These are phyloP conservation scores for Enteromius treurensis DNA, from an alignment of 2,797 vertebrate genomes.

Conservation along the genomic window DNA sequence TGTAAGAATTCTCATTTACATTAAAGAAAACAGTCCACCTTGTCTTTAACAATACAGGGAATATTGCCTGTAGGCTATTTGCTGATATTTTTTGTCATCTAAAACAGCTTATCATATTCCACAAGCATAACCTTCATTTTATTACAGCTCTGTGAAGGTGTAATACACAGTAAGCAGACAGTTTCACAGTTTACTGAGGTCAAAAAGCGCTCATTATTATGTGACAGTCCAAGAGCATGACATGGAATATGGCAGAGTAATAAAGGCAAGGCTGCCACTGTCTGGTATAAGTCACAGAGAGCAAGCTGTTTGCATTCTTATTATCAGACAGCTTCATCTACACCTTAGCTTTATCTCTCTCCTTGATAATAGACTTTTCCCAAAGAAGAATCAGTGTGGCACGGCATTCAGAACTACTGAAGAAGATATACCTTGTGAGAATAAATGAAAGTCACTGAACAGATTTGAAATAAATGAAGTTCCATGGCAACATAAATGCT, in stretches of 20 bases:
- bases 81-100: not conserved
- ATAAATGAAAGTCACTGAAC: constrained; percentile 27
- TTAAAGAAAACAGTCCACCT: not conserved
- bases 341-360: constrained; percentile 15
- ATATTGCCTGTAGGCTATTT: not conserved
- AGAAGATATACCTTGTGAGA: constrained; percentile 2
- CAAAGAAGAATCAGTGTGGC: constrained; percentile 4
- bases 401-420: not conserved
- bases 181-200: constrained; percentile 21
- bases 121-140: not conserved
- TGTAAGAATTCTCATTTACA: not conserved
- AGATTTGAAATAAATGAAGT: constrained; percentile 29
- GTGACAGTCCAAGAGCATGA: constrained; percentile 11
- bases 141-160: not conserved
- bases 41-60: not conserved
- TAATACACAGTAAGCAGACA: not conserved
- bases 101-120: constrained; percentile 2
- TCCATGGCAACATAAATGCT: constrained; percentile 11
- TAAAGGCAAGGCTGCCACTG: constrained; percentile 37
- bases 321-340: constrained; percentile 37
- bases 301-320: constrained; percentile 33
- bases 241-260: constrained; percentile 10
- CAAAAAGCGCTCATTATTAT: constrained; percentile 19
- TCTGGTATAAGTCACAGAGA: constrained; percentile 3
- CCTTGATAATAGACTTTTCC: constrained; percentile 9